Conservation (phyloP, 2,797 vertebrate species). For the Pyrrhura leucotis region DNA sequence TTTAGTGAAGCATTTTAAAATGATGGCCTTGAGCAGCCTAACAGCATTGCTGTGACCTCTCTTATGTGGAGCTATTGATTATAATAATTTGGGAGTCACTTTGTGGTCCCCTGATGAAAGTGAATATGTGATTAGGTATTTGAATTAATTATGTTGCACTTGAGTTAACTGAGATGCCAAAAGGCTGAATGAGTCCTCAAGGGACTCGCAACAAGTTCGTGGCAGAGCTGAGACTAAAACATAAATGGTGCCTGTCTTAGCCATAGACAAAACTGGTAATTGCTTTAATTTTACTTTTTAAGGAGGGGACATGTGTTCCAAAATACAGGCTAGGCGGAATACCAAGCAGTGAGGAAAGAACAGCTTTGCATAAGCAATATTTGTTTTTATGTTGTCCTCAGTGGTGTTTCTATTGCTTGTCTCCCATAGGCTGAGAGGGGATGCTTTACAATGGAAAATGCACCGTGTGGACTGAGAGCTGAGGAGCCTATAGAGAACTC, state of each 20-base stretch:
- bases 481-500: neutral
- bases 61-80: neutral
- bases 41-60: neutral
- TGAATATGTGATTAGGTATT: neutral
- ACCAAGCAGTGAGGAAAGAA: neutral
- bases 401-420: neutral
- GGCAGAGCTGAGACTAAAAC: neutral
- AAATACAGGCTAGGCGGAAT: neutral
- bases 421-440: neutral
- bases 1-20: neutral
- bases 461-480: neutral
- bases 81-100: neutral
- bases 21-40: neutral
- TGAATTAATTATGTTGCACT: slow-evolving; percentile 4
- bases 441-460: neutral
- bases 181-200: neutral
- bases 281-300: neutral
- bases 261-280: neutral
- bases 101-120: neutral
- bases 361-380: neutral
- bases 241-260: neutral
- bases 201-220: neutral
- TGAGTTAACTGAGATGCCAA: slow-evolving; percentile 5
- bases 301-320: neutral
- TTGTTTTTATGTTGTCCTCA: neutral